Conservation (phyloP, 2,113 vertebrate species). For the Microtus ochrogaster region DNA sequence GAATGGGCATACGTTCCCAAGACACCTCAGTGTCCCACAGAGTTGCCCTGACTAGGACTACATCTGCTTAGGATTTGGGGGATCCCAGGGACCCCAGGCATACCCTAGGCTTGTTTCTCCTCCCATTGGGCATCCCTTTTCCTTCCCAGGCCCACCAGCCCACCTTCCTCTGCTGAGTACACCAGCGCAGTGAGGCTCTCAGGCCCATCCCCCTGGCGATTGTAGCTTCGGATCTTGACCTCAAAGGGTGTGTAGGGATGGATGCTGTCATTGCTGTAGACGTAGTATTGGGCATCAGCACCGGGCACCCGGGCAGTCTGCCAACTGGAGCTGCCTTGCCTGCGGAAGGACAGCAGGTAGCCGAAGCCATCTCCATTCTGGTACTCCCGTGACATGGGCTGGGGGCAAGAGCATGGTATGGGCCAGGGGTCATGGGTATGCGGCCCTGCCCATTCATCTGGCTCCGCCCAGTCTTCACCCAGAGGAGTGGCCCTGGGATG, state of each 20-base stretch:
- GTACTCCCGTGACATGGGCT: slow-evolving; percentile 95
- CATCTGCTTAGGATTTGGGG: background rate
- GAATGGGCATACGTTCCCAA: background rate
- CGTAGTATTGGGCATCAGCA: slow-evolving; percentile 93
- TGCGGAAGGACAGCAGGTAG: slow-evolving; percentile 94
- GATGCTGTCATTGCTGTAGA: slow-evolving; percentile 94
- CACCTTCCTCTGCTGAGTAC: slow-evolving; percentile 97
- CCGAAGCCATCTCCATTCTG: slow-evolving; percentile 97
- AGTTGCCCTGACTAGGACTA: background rate
- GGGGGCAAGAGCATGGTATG: slow-evolving; percentile 65
- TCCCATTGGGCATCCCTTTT: background rate
- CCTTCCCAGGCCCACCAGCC: background rate
- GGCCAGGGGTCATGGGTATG: background rate
- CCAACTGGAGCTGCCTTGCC: slow-evolving; percentile 88
- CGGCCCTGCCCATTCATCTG: background rate
- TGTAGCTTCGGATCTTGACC: slow-evolving; percentile 95
- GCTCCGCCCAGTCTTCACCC: background rate
- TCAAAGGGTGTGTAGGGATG: slow-evolving; percentile 94
- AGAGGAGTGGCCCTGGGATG: background rate
- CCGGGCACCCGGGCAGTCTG: slow-evolving; percentile 87
- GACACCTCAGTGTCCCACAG: background rate
- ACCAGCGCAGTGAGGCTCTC: slow-evolving; percentile 94
- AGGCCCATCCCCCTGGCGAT: slow-evolving; percentile 94
- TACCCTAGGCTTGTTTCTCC: background rate
- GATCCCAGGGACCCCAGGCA: background rate